These are phyloP conservation scores for Cryptocephalus moraei DNA, from an alignment of 2,888 invertebrate genomes.

Conservation along the genomic window DNA sequence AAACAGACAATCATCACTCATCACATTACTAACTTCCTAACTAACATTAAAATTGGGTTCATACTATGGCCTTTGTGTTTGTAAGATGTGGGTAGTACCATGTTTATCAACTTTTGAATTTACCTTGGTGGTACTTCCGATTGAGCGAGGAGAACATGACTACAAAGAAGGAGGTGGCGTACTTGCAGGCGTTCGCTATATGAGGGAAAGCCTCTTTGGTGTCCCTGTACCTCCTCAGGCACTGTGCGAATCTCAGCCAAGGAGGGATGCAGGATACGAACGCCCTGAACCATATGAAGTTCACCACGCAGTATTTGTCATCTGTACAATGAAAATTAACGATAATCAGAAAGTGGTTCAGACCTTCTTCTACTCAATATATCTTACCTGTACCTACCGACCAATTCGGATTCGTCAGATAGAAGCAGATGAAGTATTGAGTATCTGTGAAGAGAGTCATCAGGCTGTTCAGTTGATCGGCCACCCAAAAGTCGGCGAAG, in stretches of 20 bases:
- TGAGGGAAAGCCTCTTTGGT: constrained; percentile 91
- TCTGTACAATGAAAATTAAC: constrained; percentile 29
- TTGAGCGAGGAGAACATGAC: constrained; percentile 65
- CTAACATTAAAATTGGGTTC: no score
- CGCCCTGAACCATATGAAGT: constrained; percentile 67
- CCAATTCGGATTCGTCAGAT: constrained; percentile 70
- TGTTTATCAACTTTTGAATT: neutral
- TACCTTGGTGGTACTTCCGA: constrained; percentile 39
- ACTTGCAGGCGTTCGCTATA: constrained; percentile 95
- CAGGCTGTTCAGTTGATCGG: constrained; percentile 93
- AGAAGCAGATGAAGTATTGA: constrained; percentile 90
- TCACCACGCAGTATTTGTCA: constrained; percentile 57
- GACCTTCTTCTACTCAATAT: no score
- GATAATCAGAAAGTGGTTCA: no score
- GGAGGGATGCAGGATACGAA: constrained; percentile 89
- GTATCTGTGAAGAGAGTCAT: constrained; percentile 84
- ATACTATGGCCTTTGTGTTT: no score
- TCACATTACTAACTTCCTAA: neutral
- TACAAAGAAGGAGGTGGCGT: constrained; percentile 93
- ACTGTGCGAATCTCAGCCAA: constrained; percentile 97
- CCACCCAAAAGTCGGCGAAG: constrained; percentile 98
- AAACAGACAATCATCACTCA: constrained; percentile 1
- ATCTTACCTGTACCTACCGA: constrained; percentile 46
- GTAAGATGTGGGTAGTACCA: no score
- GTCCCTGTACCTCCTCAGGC: constrained; percentile 89